Evolutionary conservation across 2,797 vertebrate genomes (phyloP).

Genomic region (Sebastes hubbsi): DNA sequence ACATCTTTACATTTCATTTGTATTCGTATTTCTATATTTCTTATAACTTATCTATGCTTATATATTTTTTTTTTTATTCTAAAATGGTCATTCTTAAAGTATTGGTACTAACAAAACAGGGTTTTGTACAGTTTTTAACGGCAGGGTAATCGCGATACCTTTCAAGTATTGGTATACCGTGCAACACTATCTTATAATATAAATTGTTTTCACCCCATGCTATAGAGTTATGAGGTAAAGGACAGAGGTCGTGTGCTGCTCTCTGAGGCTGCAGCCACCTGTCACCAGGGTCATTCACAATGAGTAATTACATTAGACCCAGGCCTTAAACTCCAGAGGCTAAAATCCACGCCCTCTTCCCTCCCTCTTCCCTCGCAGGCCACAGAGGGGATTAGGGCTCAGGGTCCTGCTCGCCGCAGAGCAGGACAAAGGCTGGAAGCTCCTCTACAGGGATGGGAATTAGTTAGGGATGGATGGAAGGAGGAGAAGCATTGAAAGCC

Average conservation of each 20-base stretch:
- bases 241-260: slow-evolving; percentile 20
- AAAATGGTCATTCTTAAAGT: fast-evolving
- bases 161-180: too few species aligned
- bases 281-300: slow-evolving; percentile 32
- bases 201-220: background rate
- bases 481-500: slow-evolving; percentile 31
- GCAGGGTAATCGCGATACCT: too few species aligned
- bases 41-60: too few species aligned
- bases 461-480: slow-evolving; percentile 37
- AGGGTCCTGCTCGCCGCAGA: background rate
- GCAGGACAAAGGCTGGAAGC: slow-evolving; percentile 49
- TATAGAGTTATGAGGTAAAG: slow-evolving; percentile 9
- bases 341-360: slow-evolving; percentile 7
- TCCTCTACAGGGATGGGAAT: slow-evolving; percentile 35
- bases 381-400: slow-evolving; percentile 51
- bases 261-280: slow-evolving; percentile 6
- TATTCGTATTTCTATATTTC: fast-evolving
- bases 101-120: fast-evolving
- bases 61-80: too few species aligned
- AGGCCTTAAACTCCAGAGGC: slow-evolving; percentile 27
- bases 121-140: fast-evolving
- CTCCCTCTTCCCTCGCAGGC: background rate
- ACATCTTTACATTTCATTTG: too few species aligned
- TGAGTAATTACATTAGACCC: slow-evolving; percentile 58
- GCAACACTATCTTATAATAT: too few species aligned